These are phyloP conservation scores for Etheostoma cragini DNA, from an alignment of 2,113 vertebrate species.

Conservation along the genomic window DNA sequence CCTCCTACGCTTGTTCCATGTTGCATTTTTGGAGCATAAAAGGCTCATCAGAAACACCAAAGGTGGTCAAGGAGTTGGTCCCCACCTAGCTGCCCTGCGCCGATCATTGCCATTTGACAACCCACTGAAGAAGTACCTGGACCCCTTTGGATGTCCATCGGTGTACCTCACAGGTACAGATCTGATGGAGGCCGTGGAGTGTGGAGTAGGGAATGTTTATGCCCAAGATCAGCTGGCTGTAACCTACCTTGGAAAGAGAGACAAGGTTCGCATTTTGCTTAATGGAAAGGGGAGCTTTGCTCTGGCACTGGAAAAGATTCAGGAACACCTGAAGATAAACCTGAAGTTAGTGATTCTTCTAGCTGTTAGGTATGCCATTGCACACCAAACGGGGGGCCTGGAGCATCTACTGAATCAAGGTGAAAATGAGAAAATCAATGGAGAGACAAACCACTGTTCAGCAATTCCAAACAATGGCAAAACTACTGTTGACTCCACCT, in stretches of 20 bases:
- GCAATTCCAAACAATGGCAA: constrained; percentile 30
- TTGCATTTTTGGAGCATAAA: constrained; percentile 83
- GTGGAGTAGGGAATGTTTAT: constrained; percentile 86
- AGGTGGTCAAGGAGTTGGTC: constrained; percentile 82
- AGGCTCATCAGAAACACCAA: constrained; percentile 84
- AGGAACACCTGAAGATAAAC: constrained; percentile 73
- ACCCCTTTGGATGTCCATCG: constrained; percentile 83
- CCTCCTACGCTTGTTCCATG: constrained; percentile 79
- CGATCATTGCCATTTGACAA: constrained; percentile 75
- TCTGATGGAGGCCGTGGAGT: constrained; percentile 82
- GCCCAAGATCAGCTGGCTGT: constrained; percentile 84
- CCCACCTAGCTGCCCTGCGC: constrained; percentile 83
- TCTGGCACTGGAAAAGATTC: constrained; percentile 69
- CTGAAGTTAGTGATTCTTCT: constrained; percentile 81
- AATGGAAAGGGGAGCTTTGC: constrained; percentile 84
- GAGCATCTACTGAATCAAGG: constrained; percentile 72
- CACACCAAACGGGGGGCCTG: constrained; percentile 83
- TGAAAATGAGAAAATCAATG: constrained; percentile 57
- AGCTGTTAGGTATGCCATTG: constrained; percentile 82
- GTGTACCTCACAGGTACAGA: constrained; percentile 85
- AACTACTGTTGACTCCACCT: background rate
- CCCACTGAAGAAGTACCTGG: constrained; percentile 79
- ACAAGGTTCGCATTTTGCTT: constrained; percentile 80
- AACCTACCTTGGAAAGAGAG: constrained; percentile 82
- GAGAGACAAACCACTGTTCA: constrained; percentile 16